Conservation (phyloP, 2,888 invertebrate genomes). For the Tipula vernalis region DNA sequence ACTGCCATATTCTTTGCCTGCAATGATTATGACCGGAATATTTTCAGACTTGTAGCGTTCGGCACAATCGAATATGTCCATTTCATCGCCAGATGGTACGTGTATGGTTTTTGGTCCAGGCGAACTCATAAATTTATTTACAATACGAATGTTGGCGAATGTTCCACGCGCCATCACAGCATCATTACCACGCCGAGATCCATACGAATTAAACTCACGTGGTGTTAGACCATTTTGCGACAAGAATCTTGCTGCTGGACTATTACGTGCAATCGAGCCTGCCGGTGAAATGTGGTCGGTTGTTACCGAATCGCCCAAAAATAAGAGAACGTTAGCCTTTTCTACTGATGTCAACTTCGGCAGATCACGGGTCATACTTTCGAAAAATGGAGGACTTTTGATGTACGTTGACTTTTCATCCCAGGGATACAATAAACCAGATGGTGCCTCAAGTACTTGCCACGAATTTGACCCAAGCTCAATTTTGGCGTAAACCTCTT, state of each 20-base stretch:
- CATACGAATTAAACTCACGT: constrained; percentile 95
- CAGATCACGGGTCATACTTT: constrained; percentile 50
- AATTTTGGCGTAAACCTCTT: constrained; percentile 69
- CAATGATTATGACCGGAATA: constrained; percentile 69
- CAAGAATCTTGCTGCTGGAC: constrained; percentile 54
- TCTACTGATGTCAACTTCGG: constrained; percentile 47
- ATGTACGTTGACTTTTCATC: constrained; percentile 85
- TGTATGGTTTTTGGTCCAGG: constrained; percentile 80
- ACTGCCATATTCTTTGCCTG: constrained; percentile 96
- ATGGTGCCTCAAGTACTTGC: constrained; percentile 69
- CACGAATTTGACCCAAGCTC: constrained; percentile 75
- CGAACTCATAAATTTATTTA: constrained; percentile 73
- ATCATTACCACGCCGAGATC: constrained; percentile 93
- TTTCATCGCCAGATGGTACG: constrained; percentile 74
- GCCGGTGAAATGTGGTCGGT: constrained; percentile 99
- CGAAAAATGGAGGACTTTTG: constrained; percentile 92
- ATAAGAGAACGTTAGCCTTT: constrained; percentile 69
- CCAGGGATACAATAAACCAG: constrained; percentile 84
- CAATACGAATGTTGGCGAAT: constrained; percentile 92
- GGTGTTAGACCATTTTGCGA: constrained; percentile 51
- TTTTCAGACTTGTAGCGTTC: constrained; percentile 68
- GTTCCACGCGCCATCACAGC: constrained; percentile 96
- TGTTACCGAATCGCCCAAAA: constrained; percentile 92
- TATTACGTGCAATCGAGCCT: constrained; percentile 90
- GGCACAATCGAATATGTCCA: constrained; percentile 93